Base-by-base conservation (phyloP, 64 coral and sea anemone species). In the Montipora capricornis region DNA sequence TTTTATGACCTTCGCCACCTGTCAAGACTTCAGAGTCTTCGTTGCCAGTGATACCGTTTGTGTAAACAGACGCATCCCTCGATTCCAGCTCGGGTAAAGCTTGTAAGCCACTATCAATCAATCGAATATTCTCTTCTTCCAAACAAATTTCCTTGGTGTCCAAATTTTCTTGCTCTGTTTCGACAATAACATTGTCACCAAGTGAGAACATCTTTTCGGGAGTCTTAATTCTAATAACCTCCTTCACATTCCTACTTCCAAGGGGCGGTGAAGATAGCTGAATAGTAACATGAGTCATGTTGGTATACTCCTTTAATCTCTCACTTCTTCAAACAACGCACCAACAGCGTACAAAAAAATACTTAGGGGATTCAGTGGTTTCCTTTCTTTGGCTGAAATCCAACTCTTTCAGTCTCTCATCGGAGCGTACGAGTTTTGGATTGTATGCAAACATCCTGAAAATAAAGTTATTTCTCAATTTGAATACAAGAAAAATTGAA, bases 151-250 rank as follows among this genome's bases (percentile, higher is more conserved):
- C 78, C 14, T 37, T 11, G 19, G 49, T 75, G n/a, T 73, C 9
- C 76, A 83, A 26, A 7, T 14, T 16, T 26, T 20, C 37, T 8
- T 83, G 49, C 37, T 75, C 78, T 20, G 66, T 81, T 12, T 37
- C 87, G 49, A 89, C 73, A 44, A 19, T 14, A 47, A 90, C 13
- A 7, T 44, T 69, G 5, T 82, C 79, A 4, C 81, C 68, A 59
- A 94, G 14, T 3, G 87, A 68, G 45, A 89, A 26, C 17, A 94
- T 60, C 1, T 79, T 94, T 17, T 94, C 93, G 14, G 93, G 93
- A 49, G 87, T 94, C 22, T 89, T 73, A 14, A 94, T 90, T 66
- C 93, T 83, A 75, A 94, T 77, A 67, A 94, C 90, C 6, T 94
- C 87, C 12, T 19, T 19, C 1, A 90, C 45, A 64, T 17, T 89